Base-by-base conservation (phyloP, 1,140 invertebrate species). In the Bombus haemorrhoidalis region DNA sequence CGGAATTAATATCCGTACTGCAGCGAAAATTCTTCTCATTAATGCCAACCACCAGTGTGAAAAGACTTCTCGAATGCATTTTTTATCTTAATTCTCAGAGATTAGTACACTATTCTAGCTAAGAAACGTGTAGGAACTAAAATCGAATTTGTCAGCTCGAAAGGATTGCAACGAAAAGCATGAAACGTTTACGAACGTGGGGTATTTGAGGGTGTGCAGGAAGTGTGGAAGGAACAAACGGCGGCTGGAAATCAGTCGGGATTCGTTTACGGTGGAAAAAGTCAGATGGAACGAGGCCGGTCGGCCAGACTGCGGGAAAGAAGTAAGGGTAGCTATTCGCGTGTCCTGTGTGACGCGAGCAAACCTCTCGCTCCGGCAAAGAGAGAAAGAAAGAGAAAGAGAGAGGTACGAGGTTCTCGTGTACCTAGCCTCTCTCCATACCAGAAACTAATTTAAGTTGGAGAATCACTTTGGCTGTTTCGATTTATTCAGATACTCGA, bases 361-460 rank as follows among this genome's bases (percentile, higher is more conserved):
- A 57, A 34, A n/a, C 15, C 41, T 18, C 37, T 34, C 28, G 37
- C 39, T 13, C 3, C 4, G 5, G 28, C 5, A 62, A n/a, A 32
- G 37, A 41, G 15, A 77, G 32, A 77, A 22, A n/a, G n/a, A 9
- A 28, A 77, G 12, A 77, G 18, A 9, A 5, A 9, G 28, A 57
- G 43, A 28, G 62, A 4, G 39, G 28, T n/a, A 37, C 18, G 18
- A 8, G 32, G 39, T 22, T 79, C 74, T 28, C 69, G 78, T 72
- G 76, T 73, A 78, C 85, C 84, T 89, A 86, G 83, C 87, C 89
- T 81, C 87, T 59, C 83, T 78, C 82, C 53, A 62, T 89, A 89
- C 87, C 91, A 88, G 91, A 94, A 94, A 94, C 94, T 94, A 94
- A 94, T 94, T 94, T 94, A 94, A 94, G 93, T 94, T 94, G 91